These are phyloP conservation scores for Lucinisca nassula DNA, from an alignment of 2,888 invertebrate species.

Conservation along the genomic window DNA sequence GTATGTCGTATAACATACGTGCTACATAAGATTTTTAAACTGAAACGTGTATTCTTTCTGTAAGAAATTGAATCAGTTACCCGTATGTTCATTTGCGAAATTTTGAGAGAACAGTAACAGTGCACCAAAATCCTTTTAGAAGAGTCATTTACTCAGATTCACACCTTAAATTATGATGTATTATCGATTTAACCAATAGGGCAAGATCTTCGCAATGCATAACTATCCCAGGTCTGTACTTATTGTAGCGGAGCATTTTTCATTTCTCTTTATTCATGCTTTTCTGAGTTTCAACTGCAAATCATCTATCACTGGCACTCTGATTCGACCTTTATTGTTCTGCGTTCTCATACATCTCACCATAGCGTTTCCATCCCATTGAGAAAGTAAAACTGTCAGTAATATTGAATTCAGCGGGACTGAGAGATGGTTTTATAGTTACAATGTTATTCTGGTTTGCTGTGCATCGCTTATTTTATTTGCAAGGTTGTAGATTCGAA, in stretches of 20 bases:
- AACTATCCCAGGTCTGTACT: too few relatives aligned
- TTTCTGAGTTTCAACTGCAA: background rate
- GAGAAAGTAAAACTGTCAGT: conserved; percentile 1
- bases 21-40: too few relatives aligned
- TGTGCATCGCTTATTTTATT: conserved; percentile 46
- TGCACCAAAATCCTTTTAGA: too few relatives aligned
- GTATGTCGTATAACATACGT: too few relatives aligned
- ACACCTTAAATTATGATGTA: too few relatives aligned
- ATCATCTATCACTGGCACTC: background rate
- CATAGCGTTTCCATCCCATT: background rate
- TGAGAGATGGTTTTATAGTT: conserved; percentile 61
- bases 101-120: too few relatives aligned
- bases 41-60: too few relatives aligned
- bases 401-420: conserved; percentile 30
- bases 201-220: too few relatives aligned
- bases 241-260: background rate
- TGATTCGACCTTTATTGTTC: background rate
- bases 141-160: too few relatives aligned
- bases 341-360: background rate
- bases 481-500: conserved; percentile 44
- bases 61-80: too few relatives aligned
- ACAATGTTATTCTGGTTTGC: conserved; percentile 51
- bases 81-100: too few relatives aligned
- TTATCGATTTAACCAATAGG: too few relatives aligned
- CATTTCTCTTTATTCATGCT: background rate